Base-by-base conservation (phyloP, 2,113 vertebrate species). In the Perca flavescens region DNA sequence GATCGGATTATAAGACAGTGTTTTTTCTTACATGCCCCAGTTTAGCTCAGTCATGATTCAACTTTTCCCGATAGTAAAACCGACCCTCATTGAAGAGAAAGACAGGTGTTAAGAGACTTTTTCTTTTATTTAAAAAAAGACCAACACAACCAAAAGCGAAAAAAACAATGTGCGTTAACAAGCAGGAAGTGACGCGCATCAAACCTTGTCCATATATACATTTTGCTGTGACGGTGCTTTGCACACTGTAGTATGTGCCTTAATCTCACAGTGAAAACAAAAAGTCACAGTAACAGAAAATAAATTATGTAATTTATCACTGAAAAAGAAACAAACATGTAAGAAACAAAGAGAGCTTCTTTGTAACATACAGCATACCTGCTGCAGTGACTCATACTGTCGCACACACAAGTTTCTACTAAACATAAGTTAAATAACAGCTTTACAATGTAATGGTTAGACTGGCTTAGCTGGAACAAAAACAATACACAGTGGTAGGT, bases 91-190 rank as follows among this genome's bases (percentile, higher is more conserved):
- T n/a, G 28, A 72, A 25, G 12, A 28, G 12, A 82, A 21, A 86
- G 8, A 73, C 2, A 9, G 0, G 6, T 50, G n/a, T 54, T 54
- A 40, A 22, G 40, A 40, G 19, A 47, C 12, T 56, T 79, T 64
- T 79, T 50, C 14, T 81, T 91, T 78, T 78, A 84, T 83, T 75
- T n/a, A 19, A 13, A 85, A 84, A 89, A 73, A 47, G 31, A 74
- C 3, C 43, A 83, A 76, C 31, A 88, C 16, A 84, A 78, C 61
- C 19, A 15, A 67, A 76, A 66, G 52, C 10, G 0, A 79, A 40
- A 13, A 67, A 53, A 40, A 22, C 12, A 36, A 21, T 68, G 49
- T 25, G 28, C 46, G 71, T 64, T 46, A 75, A 84, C 67, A 67
- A 82, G 74, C 60, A 70, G 54, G 67, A 46, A 75, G 56, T 56